Base-by-base conservation (phyloP, 2,797 vertebrate species). In the Hippopotamyrus pictus region DNA sequence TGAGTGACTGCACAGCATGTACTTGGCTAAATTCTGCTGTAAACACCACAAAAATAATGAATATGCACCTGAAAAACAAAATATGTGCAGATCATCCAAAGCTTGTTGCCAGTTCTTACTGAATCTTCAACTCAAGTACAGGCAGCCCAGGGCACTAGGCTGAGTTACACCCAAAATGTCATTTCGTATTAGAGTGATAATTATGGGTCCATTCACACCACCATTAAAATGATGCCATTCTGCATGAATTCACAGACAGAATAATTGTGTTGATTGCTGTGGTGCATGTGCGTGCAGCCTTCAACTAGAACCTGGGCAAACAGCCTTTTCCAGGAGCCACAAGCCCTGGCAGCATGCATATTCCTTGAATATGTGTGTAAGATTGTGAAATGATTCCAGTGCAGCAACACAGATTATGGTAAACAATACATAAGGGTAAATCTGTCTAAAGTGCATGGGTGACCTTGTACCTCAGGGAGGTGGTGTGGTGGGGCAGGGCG, bases 371-470 rank as follows among this genome's bases (percentile, higher is more conserved):
- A 87, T 57, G 86, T 59, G 33, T 87, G 17, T 11, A 59, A 41
- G 53, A 87, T 87, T 59, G 53, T 59, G 86, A 59, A 87, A 87
- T 57, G 86, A 57, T 54, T 53, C 48, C 17, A 44, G 12, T 44
- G 53, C 9, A 1, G 85, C 14, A 59, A 29, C 51, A 87, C 22
- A 33, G 85, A 86, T 57, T 14, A 87, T 87, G 86, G 17, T 87
- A 87, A 87, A 59, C 53, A 59, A 87, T 87, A 33, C 29, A 87
- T 87, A 87, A 87, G 86, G 86, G 86, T 87, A 53, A 59, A 87
- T 59, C 11, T 87, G 86, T 59, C 85, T 87, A 87, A 87, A 87
- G 86, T 57, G 86, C 53, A 57, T 59, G 86, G 84, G 25, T 54
- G 50, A 37, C 14, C 44, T 29, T 51, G 46, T n/a, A 82, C 19